A percentile compares a stretch with the other conserved stretches of the same genome.
Evolutionary conservation across 2,797 vertebrate genomes (phyloP).

Genomic region (Xerus rutilus): DNA sequence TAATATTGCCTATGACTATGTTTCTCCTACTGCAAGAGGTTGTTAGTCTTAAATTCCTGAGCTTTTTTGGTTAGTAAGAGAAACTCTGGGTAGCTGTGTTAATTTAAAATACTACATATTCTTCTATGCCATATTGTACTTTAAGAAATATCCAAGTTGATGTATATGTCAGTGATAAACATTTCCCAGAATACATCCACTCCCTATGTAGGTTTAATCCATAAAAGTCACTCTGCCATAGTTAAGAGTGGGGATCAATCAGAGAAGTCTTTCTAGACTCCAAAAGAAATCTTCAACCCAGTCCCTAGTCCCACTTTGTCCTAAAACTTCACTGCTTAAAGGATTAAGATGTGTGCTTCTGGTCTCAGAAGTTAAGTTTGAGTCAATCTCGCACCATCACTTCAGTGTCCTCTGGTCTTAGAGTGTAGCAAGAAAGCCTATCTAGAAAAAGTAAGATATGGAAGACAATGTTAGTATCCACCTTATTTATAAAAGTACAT

Average conservation of each 20-base stretch:
- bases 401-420: neutral
- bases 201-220: neutral
- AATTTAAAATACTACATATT: slow-evolving; percentile 26
- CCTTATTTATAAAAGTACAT: neutral
- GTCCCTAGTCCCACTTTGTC: neutral
- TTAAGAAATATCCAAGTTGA: slow-evolving; percentile 50
- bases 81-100: neutral
- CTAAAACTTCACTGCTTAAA: neutral
- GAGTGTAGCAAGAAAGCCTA: neutral
- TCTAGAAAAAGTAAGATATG: neutral
- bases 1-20: neutral
- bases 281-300: neutral
- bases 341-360: neutral
- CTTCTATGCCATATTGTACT: neutral
- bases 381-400: neutral
- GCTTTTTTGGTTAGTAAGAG: slow-evolving; percentile 41
- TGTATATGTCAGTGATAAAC: neutral
- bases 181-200: neutral
- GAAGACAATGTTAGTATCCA: neutral
- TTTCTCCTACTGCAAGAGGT: slow-evolving; percentile 7
- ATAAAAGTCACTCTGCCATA: neutral
- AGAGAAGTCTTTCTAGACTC: neutral
- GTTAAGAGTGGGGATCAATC: neutral
- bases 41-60: slow-evolving; percentile 7
- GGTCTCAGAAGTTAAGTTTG: neutral